Conservation (phyloP, 1,140 invertebrate species). For the Acromyrmex echinatior region DNA sequence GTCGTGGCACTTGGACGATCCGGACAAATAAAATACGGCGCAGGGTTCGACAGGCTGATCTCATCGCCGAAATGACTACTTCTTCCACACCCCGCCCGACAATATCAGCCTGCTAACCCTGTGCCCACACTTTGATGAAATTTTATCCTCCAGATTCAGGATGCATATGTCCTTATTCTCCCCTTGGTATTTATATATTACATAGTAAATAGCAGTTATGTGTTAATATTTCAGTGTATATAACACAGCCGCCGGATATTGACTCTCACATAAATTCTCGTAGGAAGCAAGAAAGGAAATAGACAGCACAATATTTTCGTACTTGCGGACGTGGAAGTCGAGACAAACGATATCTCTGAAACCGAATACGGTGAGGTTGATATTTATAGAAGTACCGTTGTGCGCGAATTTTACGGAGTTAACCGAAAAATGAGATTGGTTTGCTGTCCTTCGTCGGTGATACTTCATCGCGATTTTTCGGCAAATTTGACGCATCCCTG, state of each 20-base stretch:
- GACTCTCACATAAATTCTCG: slow-evolving; percentile 28
- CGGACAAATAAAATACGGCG: slow-evolving; percentile 75
- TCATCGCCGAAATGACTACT: slow-evolving; percentile 90
- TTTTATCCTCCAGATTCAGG: slow-evolving; percentile 29
- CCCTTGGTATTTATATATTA: background rate
- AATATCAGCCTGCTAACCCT: slow-evolving; percentile 89
- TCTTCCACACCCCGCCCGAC: slow-evolving; percentile 88
- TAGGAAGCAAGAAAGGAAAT: slow-evolving; percentile 2
- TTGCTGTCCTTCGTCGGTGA: slow-evolving; percentile 2
- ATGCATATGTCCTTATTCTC: slow-evolving; percentile 3
- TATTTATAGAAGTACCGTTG: slow-evolving; percentile 40
- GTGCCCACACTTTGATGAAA: slow-evolving; percentile 79
- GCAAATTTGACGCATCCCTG: slow-evolving; percentile 19
- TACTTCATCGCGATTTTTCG: slow-evolving; percentile 38
- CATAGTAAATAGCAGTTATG: background rate
- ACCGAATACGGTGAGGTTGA: background rate
- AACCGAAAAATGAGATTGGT: slow-evolving; percentile 34
- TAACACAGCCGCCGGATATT: background rate
- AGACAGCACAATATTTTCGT: slow-evolving; percentile 26
- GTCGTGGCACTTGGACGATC: slow-evolving; percentile 19
- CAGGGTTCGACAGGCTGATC: slow-evolving; percentile 90
- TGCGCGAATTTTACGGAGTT: slow-evolving; percentile 26
- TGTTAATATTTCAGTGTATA: background rate
- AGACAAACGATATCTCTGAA: slow-evolving; percentile 16
- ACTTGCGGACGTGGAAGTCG: background rate